Evolutionary conservation across 1,140 invertebrate genomes (phyloP).

Genomic region (Nasonia giraulti): DNA sequence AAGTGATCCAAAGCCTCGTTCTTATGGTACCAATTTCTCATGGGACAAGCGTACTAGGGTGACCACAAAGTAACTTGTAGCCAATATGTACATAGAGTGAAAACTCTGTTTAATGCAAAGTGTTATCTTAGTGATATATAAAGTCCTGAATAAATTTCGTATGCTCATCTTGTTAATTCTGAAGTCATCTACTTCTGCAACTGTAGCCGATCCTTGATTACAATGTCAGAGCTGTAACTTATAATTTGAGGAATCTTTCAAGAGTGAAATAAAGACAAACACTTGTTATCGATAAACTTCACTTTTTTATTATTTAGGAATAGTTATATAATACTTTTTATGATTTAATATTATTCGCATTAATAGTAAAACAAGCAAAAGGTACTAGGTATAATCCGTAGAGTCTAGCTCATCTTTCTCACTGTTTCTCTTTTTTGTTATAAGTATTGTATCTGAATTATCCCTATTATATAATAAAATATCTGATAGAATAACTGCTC

Average conservation of each 20-base stretch:
- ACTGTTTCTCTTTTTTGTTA: conserved; percentile 37
- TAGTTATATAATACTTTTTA: conserved; percentile 61
- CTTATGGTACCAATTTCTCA: conserved; percentile 94
- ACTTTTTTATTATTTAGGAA: conserved; percentile 64
- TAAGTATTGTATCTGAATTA: conserved; percentile 55
- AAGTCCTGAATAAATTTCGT: background rate
- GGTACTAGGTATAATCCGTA: conserved; percentile 52
- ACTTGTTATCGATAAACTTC: conserved; percentile 56
- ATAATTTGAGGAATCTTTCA: background rate
- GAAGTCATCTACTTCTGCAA: background rate
- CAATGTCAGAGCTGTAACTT: conserved; percentile 16
- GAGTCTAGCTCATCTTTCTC: conserved; percentile 54
- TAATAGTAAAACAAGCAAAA: conserved; percentile 59
- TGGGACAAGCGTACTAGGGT: conserved; percentile 97
- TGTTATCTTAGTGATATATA: conserved; percentile 19
- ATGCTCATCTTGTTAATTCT: background rate
- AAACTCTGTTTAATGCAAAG: conserved; percentile 1
- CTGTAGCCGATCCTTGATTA: background rate
- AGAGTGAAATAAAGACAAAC: conserved; percentile 27
- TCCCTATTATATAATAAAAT: conserved; percentile 61
- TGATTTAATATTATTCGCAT: conserved; percentile 54
- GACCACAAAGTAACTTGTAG: conserved; percentile 89
- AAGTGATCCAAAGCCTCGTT: conserved; percentile 82
- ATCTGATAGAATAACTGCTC: conserved; percentile 57
- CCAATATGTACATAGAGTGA: background rate